Percentiles rank a stretch among this genome's conserved stretches.
Conservation (phyloP, 1,140 invertebrate genomes). For the Drosophila tropicalis region DNA sequence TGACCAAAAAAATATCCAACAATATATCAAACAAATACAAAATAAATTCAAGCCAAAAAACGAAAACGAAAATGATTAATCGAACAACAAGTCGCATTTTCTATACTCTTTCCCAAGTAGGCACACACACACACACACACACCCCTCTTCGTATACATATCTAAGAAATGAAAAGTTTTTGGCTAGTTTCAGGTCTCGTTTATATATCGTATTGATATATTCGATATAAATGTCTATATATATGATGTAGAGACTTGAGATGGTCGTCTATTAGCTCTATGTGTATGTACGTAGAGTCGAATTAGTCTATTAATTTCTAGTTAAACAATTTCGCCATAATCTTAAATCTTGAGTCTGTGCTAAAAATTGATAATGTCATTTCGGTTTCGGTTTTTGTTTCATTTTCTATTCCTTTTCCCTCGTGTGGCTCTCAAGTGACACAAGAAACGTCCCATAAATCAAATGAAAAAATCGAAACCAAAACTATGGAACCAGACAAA, state of each 20-base stretch:
- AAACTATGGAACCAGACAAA: background rate
- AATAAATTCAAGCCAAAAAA: conserved; percentile 39
- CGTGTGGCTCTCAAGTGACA: background rate
- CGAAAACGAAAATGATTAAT: conserved; percentile 39
- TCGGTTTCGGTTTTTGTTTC: too few species aligned
- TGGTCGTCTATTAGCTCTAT: conserved; percentile 5
- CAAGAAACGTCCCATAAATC: background rate
- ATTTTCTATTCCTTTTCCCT: too few species aligned
- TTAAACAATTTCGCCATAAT: conserved; percentile 1
- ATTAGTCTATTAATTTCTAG: background rate
- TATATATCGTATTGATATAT: too few species aligned
- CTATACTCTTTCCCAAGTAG: background rate
- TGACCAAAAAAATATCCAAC: conserved; percentile 34
- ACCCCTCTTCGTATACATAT: too few species aligned
- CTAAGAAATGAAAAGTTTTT: too few species aligned
- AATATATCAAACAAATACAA: conserved; percentile 29
- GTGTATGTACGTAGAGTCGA: background rate
- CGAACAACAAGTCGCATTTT: background rate
- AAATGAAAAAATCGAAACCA: background rate
- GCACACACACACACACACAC: too few species aligned
- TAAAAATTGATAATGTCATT: background rate
- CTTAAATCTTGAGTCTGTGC: background rate
- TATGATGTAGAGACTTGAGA: too few species aligned
- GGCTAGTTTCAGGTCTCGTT: too few species aligned
- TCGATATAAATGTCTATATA: too few species aligned